Evolutionary conservation across 1,140 invertebrate genomes (phyloP).

Genomic region (Alviniconcha marisindica): DNA sequence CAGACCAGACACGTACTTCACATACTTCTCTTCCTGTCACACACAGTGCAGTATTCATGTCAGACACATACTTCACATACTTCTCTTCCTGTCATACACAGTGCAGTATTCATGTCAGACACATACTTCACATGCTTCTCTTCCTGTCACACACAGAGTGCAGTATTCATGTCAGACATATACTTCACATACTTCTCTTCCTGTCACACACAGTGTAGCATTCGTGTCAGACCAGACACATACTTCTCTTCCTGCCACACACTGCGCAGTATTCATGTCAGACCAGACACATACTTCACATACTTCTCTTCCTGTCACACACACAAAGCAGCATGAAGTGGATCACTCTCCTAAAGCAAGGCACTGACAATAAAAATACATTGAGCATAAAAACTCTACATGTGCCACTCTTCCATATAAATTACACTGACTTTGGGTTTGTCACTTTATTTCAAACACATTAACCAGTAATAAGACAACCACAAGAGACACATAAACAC

Average conservation of each 20-base stretch:
- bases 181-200: constrained; percentile 76
- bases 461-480: too few species aligned
- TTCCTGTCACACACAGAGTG: constrained; percentile 65
- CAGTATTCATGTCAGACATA: constrained; percentile 60
- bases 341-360: too few species aligned
- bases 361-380: too few species aligned
- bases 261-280: constrained; percentile 72
- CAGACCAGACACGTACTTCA: constrained; percentile 74
- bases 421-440: too few species aligned
- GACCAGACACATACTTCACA: constrained; percentile 73
- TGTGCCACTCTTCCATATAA: too few species aligned
- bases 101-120: constrained; percentile 51
- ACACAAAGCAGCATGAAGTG: background rate
- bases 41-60: constrained; percentile 2
- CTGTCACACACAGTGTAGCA: constrained; percentile 65
- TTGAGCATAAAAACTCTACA: too few species aligned
- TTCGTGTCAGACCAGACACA: constrained; percentile 72
- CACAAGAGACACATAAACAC: too few species aligned
- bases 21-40: constrained; percentile 75
- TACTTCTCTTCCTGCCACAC: constrained; percentile 75
- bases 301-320: constrained; percentile 75
- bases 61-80: constrained; percentile 74
- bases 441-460: too few species aligned
- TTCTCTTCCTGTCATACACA: constrained; percentile 73
- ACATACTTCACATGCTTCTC: constrained; percentile 76